Conservation (phyloP, 2,888 invertebrate genomes). For the Drosophila stalkeri region DNA sequence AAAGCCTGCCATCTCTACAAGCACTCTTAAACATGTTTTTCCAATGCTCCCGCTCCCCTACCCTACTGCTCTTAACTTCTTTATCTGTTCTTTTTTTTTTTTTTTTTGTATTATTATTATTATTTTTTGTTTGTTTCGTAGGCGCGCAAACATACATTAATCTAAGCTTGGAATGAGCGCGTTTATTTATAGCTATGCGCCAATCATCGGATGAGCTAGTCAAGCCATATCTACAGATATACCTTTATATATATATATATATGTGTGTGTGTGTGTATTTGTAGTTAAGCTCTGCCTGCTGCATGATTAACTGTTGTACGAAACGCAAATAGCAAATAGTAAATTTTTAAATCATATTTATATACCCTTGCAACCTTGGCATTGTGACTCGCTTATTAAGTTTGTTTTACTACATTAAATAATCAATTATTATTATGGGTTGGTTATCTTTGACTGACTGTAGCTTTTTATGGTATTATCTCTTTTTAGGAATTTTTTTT, state of each 20-base stretch:
- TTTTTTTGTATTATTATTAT: not conserved
- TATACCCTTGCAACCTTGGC: slow-evolving; percentile 31
- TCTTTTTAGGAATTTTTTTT: not conserved
- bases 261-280: slow-evolving; percentile 1
- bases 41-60: not conserved
- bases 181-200: slow-evolving; percentile 74
- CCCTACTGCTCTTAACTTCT: not conserved
- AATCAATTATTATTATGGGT: slow-evolving; percentile 2
- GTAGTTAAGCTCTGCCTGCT: slow-evolving; percentile 35
- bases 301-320: slow-evolving; percentile 63
- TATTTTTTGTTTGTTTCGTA: slow-evolving; percentile 29
- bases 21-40: slow-evolving; percentile 46
- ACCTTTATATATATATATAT: slow-evolving; percentile 8
- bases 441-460: not conserved
- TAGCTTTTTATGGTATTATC: not conserved
- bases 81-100: slow-evolving; percentile 4
- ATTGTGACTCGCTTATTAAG: slow-evolving; percentile 14
- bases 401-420: slow-evolving; percentile 9
- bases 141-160: slow-evolving; percentile 54
- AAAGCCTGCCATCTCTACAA: slow-evolving; percentile 29
- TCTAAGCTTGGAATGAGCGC: slow-evolving; percentile 55
- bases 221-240: slow-evolving; percentile 13
- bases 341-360: slow-evolving; percentile 15
- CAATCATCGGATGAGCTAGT: slow-evolving; percentile 62
- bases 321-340: slow-evolving; percentile 23